A percentile compares a stretch with the other conserved stretches of the same genome.
These are phyloP conservation scores for Scaptomyza flava DNA, from an alignment of 2,888 invertebrate genomes.

Conservation along the genomic window DNA sequence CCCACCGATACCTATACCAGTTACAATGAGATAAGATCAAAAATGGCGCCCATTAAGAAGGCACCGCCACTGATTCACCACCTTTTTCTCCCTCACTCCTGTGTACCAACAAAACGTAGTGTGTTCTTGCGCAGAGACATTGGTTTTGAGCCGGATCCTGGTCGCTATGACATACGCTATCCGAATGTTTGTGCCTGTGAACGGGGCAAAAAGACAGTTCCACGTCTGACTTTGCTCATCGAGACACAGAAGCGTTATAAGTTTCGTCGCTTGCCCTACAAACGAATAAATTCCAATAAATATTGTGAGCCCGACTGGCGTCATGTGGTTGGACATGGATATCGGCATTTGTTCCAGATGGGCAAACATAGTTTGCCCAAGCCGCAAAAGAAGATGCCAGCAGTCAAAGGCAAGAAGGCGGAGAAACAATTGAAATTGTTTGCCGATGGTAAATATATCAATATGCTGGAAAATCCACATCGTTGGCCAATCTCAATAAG, in stretches of 20 bases:
- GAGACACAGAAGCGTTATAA: conserved; percentile 75
- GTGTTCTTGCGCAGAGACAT: conserved; percentile 27
- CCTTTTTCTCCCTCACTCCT: conserved; percentile 57
- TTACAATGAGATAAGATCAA: conserved; percentile 18
- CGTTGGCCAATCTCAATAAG: conserved; percentile 52
- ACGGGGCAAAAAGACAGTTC: conserved; percentile 44
- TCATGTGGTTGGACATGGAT: conserved; percentile 76
- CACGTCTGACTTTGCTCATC: conserved; percentile 63
- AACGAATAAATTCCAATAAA: conserved; percentile 38
- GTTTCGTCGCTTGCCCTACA: conserved; percentile 73
- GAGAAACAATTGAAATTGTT: conserved; percentile 60
- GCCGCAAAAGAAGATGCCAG: conserved; percentile 12
- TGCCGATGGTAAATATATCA: conserved; percentile 75
- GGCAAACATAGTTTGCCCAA: conserved; percentile 42
- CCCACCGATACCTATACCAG: conserved; percentile 63
- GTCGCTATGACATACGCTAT: conserved; percentile 75
- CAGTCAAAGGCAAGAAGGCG: conserved; percentile 46
- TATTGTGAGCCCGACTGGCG: conserved; percentile 69
- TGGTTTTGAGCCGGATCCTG: conserved; percentile 76
- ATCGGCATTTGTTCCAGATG: conserved; percentile 64
- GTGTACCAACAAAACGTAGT: conserved; percentile 63
- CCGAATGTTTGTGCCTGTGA: conserved; percentile 62
- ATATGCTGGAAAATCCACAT: conserved; percentile 71
- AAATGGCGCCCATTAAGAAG: conserved; percentile 20
- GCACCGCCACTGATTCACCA: conserved; percentile 46